Percentiles rank a stretch among this genome's conserved stretches.
phyloP scores from a whole-genome alignment of 2,797 vertebrate genomes.

The Crossoptilon crossoptilon region DNA sequence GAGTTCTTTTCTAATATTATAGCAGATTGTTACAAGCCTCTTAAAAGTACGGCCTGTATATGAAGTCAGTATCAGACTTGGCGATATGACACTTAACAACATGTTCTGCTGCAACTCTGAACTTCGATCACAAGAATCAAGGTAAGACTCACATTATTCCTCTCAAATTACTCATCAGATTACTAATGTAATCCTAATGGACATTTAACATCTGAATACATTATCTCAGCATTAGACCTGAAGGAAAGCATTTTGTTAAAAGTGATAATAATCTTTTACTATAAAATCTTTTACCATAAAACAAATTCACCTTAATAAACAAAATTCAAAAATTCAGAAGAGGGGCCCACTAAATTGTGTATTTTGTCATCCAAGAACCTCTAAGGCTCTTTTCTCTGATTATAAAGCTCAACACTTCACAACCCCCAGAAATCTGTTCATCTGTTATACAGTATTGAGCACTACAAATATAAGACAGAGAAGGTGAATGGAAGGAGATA shows the following conservation, averaged over 20 bases:
- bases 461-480: not conserved
- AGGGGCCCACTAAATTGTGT: not conserved
- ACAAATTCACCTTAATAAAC: not conserved
- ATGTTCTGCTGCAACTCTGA: not conserved
- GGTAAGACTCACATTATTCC: not conserved
- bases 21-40: not conserved
- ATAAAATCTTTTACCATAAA: not conserved
- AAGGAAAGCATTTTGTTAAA: not conserved
- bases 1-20: not conserved
- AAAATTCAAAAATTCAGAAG: not conserved
- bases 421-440: not conserved
- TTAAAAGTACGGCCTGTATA: not conserved
- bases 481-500: not conserved
- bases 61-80: not conserved
- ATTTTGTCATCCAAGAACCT: not conserved
- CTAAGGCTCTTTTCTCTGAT: not conserved
- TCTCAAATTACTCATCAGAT: not conserved
- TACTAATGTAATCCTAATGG: not conserved
- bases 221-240: not conserved
- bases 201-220: not conserved
- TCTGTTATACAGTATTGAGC: not conserved
- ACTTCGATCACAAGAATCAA: not conserved
- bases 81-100: not conserved
- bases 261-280: not conserved
- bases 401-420: not conserved